phyloP scores from a whole-genome alignment of 2,113 vertebrate species.

The Muntiacus muntjak region DNA sequence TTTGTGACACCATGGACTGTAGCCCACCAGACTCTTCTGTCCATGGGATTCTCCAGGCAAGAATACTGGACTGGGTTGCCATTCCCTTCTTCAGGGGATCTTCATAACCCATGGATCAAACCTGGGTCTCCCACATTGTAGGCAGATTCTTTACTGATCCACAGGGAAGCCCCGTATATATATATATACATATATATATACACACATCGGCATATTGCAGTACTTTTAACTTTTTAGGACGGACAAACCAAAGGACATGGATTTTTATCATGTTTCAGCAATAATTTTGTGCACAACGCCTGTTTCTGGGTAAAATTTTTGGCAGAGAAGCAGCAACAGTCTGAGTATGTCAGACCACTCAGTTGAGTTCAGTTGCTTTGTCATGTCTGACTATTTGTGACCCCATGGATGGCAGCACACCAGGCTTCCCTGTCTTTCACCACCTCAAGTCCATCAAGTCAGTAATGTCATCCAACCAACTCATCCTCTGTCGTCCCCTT shows the following conservation, averaged over 20 bases:
- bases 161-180: rapidly evolving
- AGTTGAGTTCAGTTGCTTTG: neutral
- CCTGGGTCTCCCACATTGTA: neutral
- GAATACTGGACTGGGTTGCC: neutral
- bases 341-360: neutral
- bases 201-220: neutral
- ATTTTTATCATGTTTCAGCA: neutral
- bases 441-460: neutral
- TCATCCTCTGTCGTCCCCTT: neutral
- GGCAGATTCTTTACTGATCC: neutral
- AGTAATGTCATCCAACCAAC: neutral
- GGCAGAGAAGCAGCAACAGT: neutral
- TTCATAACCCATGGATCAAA: neutral
- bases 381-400: rapidly evolving
- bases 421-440: neutral
- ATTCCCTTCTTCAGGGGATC: neutral
- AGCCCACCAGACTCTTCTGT: neutral
- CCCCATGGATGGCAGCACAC: neutral
- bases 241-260: neutral
- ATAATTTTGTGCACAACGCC: neutral
- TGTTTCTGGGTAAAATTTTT: neutral
- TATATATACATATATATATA: no score
- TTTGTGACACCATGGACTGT: neutral
- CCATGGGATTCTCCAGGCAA: neutral
- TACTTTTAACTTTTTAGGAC: neutral